Percentiles rank a stretch among this genome's conserved stretches.
Conservation (phyloP, 2,888 invertebrate species). For the Scaptodrosophila latifasciaeformis region DNA sequence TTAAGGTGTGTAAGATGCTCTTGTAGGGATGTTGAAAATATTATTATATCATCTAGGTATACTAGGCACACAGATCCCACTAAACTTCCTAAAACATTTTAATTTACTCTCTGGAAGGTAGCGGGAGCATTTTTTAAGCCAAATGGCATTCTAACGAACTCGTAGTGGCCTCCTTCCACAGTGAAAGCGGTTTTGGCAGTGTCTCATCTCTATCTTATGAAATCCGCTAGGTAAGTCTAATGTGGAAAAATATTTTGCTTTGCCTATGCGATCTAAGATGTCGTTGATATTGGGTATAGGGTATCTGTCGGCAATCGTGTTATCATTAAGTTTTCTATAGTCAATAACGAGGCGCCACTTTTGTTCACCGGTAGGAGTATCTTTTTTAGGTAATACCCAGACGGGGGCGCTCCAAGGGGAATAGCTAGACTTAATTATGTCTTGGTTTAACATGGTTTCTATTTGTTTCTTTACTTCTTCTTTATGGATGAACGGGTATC, state of each 20-base stretch:
- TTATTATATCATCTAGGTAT: neutral
- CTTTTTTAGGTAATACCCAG: neutral
- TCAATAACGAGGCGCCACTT: neutral
- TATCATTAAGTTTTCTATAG: neutral
- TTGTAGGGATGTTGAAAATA: neutral
- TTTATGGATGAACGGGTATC: slow-evolving; percentile 8
- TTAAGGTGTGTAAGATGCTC: no score
- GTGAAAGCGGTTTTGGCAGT: no score
- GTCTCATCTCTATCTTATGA: neutral
- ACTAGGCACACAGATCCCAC: neutral
- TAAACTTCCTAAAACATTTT: neutral
- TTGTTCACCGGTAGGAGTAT: neutral
- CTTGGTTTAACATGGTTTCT: neutral
- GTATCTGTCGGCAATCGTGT: neutral
- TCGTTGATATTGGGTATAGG: neutral
- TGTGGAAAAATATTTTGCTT: neutral
- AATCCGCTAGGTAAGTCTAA: neutral
- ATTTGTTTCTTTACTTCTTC: neutral
- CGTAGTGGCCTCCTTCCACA: no score
- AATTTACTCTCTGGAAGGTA: no score
- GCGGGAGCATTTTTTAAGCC: no score
- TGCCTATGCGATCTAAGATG: neutral
- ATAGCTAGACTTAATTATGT: neutral
- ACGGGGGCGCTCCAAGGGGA: neutral
- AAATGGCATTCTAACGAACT: no score